Conservation (phyloP, 1,140 invertebrate species). For the Idris sp. region DNA sequence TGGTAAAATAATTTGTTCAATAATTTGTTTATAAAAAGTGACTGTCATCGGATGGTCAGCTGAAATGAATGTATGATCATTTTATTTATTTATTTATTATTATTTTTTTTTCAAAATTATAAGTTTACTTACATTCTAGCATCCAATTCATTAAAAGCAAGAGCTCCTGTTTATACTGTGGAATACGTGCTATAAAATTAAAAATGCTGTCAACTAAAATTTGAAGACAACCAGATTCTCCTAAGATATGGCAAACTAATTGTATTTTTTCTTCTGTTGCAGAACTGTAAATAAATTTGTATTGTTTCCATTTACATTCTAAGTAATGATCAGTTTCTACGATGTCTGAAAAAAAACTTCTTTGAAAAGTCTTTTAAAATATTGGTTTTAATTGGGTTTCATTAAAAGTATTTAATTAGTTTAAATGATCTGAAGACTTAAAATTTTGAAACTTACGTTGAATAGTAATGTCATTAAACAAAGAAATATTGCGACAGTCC, state of each 20-base stretch:
- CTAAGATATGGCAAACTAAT: constrained; percentile 77
- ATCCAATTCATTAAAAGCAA: constrained; percentile 79
- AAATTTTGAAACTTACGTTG: constrained; percentile 75
- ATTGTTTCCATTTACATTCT: constrained; percentile 77
- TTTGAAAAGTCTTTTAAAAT: constrained; percentile 8
- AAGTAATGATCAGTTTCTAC: constrained; percentile 63
- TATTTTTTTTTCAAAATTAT: too few relatives aligned
- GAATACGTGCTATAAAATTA: constrained; percentile 76
- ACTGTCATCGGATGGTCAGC: constrained; percentile 50
- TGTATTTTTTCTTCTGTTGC: constrained; percentile 75
- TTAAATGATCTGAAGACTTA: too few relatives aligned
- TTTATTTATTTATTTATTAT: too few relatives aligned
- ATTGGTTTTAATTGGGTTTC: too few relatives aligned
- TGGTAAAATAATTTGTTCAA: constrained; percentile 79
- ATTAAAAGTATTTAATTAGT: too few relatives aligned
- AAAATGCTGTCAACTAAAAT: constrained; percentile 80
- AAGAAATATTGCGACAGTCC: constrained; percentile 76
- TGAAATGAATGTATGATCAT: constrained; percentile 4
- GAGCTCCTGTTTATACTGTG: constrained; percentile 78
- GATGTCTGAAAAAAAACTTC: constrained; percentile 62
- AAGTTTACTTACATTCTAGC: constrained; percentile 75
- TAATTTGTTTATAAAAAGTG: constrained; percentile 74
- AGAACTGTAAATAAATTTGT: constrained; percentile 77
- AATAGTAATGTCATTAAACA: constrained; percentile 79
- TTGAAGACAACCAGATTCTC: constrained; percentile 77